Base-by-base conservation (phyloP, 2,113 vertebrate genomes). In the Anas platyrhynchos region DNA sequence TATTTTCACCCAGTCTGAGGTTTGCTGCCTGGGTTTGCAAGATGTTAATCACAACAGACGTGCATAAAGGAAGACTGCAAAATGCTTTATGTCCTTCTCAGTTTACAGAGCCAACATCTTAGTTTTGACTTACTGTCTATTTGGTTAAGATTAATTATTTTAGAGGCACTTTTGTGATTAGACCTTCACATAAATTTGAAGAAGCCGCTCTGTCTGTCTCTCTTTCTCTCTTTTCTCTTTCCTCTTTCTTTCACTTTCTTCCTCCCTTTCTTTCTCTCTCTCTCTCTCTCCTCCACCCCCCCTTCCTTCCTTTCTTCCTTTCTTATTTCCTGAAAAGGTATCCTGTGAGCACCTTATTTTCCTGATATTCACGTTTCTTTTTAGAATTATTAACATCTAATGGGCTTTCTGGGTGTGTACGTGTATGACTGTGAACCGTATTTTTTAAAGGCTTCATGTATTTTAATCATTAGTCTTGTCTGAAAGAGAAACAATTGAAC, bases 401-500 rank as follows among this genome's bases (percentile, higher is more conserved):
- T 50, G 55, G 44, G 56, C 71, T 76, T 88, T 83, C 72, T 69
- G 66, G 11, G 27, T 65, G 44, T 4, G 5, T 32, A 2, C 21
- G 31, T 34, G n/a, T 23, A 41, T 1, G 3, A 50, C 63, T 74
- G 55, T 11, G 2, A 34, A 34, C 27, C 32, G 17, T 62, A 4
- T 13, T 2, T 22, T 90, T 63, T 50, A 61, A 71, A 78, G 38
- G 32, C n/a, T 92, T n/a, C 8, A 1, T 36, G 16, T 34, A 56
- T 83, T 90, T 90, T 46, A 86, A 50, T 80, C 22, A 52, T 86
- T 52, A 9, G 43, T 23, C 15, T 61, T n/a, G 20, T 4, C 17
- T 67, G 55, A 71, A 0, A 0, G 36, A 90, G 36, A 38, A 48
- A 56, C 34, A 44, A 7, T 20, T 7, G 17, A 21, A 11, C n/a